phyloP scores from a whole-genome alignment of 2,797 vertebrate species.

The Sternotherus odoratus region DNA sequence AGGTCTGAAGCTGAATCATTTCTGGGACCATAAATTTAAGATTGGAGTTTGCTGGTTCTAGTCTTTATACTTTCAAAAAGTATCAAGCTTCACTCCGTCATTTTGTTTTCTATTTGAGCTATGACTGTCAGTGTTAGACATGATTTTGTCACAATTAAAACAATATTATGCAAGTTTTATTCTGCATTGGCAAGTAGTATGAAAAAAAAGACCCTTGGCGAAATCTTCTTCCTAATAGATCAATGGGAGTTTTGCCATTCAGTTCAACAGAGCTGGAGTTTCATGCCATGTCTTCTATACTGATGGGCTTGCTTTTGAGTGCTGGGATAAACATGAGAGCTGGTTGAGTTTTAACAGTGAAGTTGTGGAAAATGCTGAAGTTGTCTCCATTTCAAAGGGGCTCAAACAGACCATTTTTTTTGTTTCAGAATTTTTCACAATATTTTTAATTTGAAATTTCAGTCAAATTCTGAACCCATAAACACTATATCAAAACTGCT shows the following conservation, averaged over 20 bases:
- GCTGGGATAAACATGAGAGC: background rate
- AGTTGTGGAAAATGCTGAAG: background rate
- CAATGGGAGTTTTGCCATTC: background rate
- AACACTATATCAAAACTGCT: background rate
- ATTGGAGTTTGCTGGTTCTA: background rate
- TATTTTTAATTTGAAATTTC: background rate
- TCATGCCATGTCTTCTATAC: background rate
- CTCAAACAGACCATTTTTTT: background rate
- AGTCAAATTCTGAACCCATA: background rate
- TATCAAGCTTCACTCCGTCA: background rate
- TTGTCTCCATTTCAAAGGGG: fast-evolving
- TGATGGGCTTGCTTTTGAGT: fast-evolving
- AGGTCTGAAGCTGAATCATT: background rate
- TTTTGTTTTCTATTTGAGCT: background rate
- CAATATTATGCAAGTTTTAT: fast-evolving
- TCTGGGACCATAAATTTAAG: background rate
- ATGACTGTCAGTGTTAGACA: background rate
- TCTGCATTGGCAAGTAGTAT: background rate
- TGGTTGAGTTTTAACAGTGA: background rate
- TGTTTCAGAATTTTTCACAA: background rate
- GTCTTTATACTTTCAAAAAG: background rate
- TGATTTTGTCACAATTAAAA: background rate
- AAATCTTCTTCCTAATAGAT: background rate
- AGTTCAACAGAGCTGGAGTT: background rate
- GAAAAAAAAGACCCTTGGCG: background rate